phyloP scores from a whole-genome alignment of 2,888 invertebrate species.

The Trichacis sp. region DNA sequence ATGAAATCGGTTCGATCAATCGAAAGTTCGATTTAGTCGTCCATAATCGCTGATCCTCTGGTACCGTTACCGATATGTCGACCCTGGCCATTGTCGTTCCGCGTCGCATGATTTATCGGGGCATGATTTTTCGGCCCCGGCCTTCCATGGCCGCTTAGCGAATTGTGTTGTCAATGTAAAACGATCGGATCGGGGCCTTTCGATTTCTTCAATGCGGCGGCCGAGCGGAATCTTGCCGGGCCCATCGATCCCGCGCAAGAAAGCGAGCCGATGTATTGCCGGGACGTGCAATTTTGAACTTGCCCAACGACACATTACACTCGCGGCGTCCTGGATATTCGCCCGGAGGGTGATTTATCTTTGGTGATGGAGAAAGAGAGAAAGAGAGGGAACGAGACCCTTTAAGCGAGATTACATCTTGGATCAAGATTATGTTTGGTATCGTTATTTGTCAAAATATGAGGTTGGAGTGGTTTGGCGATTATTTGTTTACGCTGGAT shows the following conservation, averaged over 20 bases:
- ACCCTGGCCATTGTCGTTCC: conserved; percentile 13
- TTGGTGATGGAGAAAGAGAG: conserved; percentile 27
- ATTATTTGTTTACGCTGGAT: not conserved
- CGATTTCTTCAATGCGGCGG: conserved; percentile 27
- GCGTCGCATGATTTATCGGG: too few relatives aligned
- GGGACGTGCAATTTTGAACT: conserved; percentile 13
- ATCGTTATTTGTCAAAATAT: conserved; percentile 25
- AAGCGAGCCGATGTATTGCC: conserved; percentile 23
- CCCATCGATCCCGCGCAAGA: conserved; percentile 19
- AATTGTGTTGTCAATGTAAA: conserved; percentile 24
- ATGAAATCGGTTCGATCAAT: too few relatives aligned
- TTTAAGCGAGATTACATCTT: conserved; percentile 32
- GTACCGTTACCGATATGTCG: not conserved
- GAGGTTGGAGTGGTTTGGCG: too few relatives aligned
- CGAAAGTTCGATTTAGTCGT: too few relatives aligned
- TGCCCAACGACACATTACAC: conserved; percentile 14
- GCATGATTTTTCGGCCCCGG: not conserved
- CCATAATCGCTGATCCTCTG: too few relatives aligned
- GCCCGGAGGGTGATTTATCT: conserved; percentile 31
- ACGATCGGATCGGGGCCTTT: conserved; percentile 22
- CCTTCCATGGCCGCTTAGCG: not conserved
- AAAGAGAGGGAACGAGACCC: conserved; percentile 19
- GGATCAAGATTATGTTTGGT: conserved; percentile 14
- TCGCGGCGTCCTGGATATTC: conserved; percentile 9
- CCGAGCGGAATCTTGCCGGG: conserved; percentile 24